These are phyloP conservation scores for Pseudorasbora parva DNA, from an alignment of 2,113 vertebrate genomes.

Conservation along the genomic window DNA sequence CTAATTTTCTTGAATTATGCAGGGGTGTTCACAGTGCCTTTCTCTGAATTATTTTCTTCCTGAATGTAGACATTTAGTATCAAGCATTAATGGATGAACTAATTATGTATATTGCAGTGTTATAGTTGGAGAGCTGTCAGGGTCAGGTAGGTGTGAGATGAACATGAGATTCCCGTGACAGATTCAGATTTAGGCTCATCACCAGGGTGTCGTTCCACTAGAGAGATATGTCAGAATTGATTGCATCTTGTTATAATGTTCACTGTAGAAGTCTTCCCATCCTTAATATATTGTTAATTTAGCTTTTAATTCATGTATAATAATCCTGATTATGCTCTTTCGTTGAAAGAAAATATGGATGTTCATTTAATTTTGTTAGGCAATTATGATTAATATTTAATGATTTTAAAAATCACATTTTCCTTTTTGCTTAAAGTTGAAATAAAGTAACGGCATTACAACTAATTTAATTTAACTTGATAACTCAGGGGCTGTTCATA, in stretches of 20 bases:
- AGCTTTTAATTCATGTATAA: constrained; percentile 20
- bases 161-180: constrained; percentile 33
- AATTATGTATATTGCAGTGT: background rate
- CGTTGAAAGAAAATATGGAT: background rate
- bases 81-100: background rate
- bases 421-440: background rate
- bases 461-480: background rate
- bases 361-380: background rate
- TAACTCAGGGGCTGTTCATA: background rate
- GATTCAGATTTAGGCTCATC: constrained; percentile 30
- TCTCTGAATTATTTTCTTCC: constrained; percentile 59
- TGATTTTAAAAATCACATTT: background rate
- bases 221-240: constrained; percentile 38
- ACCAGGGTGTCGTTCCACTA: constrained; percentile 29
- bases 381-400: background rate
- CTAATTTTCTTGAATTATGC: constrained; percentile 61
- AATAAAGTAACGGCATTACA: background rate
- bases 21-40: constrained; percentile 55
- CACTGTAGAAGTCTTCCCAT: constrained; percentile 24
- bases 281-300: constrained; percentile 57
- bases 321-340: constrained; percentile 10
- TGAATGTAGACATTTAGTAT: constrained; percentile 53
- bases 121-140: background rate
- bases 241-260: constrained; percentile 42
- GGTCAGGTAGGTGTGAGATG: background rate